These are phyloP conservation scores for Epinephelus malabaricus DNA, from an alignment of 2,797 vertebrate genomes.

Conservation along the genomic window DNA sequence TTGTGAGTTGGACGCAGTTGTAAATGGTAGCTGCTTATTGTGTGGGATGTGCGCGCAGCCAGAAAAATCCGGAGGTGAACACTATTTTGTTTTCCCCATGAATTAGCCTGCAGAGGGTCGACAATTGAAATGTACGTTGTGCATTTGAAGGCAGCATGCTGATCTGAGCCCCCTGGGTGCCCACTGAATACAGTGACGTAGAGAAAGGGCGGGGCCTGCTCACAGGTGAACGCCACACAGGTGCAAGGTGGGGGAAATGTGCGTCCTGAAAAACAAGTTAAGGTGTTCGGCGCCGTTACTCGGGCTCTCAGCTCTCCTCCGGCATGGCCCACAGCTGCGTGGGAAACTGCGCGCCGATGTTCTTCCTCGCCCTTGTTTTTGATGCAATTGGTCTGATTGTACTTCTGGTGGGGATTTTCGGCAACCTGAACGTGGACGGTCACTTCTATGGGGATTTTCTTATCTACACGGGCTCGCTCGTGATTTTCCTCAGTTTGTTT, in stretches of 20 bases:
- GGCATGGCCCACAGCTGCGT: conserved; percentile 78
- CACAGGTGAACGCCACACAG: conserved; percentile 66
- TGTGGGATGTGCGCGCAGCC: no score
- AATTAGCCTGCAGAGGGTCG: no score
- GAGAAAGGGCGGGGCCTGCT: conserved; percentile 48
- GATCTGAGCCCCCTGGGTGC: neutral
- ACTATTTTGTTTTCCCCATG: no score
- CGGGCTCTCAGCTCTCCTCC: conserved; percentile 14
- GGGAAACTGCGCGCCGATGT: conserved; percentile 79
- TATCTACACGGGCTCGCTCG: conserved; percentile 86
- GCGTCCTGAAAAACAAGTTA: conserved; percentile 41
- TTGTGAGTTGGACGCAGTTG: no score
- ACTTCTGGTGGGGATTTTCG: conserved; percentile 86
- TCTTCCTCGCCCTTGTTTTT: conserved; percentile 81
- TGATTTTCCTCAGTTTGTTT: conserved; percentile 87
- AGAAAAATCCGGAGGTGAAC: neutral
- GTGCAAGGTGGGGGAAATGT: conserved; percentile 59
- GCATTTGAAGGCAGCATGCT: conserved; percentile 29
- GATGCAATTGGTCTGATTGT: conserved; percentile 79
- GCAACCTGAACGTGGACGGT: conserved; percentile 75
- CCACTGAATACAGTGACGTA: conserved; percentile 34
- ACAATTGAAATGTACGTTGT: neutral
- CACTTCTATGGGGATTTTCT: conserved; percentile 88
- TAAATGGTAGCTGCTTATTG: no score
- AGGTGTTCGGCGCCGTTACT: conserved; percentile 22